Evolutionary conservation across 2,113 vertebrate species (phyloP), one percentile per base, ranked within the genome.

Genomic region (Hepsetus odoe): DNA sequence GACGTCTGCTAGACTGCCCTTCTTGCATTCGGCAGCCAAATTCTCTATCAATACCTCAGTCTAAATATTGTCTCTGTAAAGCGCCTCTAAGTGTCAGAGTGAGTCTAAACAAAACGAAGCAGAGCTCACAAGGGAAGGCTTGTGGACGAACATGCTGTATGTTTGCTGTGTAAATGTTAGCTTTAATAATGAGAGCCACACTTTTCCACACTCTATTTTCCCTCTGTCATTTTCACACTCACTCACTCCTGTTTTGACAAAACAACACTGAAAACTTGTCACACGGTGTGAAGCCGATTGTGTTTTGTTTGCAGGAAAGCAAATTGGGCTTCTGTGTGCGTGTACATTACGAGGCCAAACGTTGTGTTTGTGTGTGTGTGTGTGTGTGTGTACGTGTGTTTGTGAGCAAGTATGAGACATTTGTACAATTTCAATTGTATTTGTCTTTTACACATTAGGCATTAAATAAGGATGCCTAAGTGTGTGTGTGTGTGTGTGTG

Each of bases 31-130:
- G 82, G 86, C 83, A 77, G 76, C 87, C 87, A 33, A 72, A 74
- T 88, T 87, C 88, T 76, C 81, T 85, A 80, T 80, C 85, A 85
- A 83, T 86, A 76, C 82, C 81, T 49, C 85, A 87, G 79, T 88
- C 80, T 88, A 91, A 89, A 90, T 88, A 91, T 89, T 87, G 80
- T 86, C 82, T 86, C 71, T 81, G 79, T 71, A 84, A 79, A 82
- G 77, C 68, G 46, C 33, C 76, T 82, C 77, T 80, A 77, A 79
- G 81, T 76, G 80, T 82, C 81, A 80, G 83, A 68, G 80, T 72
- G 42, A 28, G 32, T 76, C 80, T 79, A 83, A 83, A 88, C 82
- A 79, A 90, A 87, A 89, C 70, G 74, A 61, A 87, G 86, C 74
- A 26, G 69, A 68, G 72, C 83, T 80, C 86, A 90, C 85, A 90